These are phyloP conservation scores for Atta cephalotes DNA, from an alignment of 1,140 invertebrate species.

Conservation along the genomic window DNA sequence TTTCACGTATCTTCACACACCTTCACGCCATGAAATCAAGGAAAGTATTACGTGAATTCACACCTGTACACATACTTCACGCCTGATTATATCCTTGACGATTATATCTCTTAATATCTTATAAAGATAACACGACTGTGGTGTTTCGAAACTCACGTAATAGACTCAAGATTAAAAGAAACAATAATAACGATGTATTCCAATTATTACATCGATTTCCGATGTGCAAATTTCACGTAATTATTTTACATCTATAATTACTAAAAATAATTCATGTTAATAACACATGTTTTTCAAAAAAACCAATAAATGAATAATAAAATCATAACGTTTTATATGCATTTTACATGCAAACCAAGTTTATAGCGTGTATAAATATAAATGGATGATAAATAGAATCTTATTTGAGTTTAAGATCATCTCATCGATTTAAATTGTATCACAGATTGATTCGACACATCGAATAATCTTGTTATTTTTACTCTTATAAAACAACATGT, in stretches of 20 bases:
- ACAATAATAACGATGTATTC: background rate
- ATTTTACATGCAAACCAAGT: conserved; percentile 10
- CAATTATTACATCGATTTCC: background rate
- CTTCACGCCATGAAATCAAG: conserved; percentile 12
- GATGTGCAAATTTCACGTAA: background rate
- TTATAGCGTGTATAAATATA: background rate
- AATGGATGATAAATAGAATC: background rate
- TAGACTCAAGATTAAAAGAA: background rate
- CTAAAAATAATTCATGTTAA: background rate
- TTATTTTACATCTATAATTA: background rate
- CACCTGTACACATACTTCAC: background rate
- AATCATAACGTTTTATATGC: background rate
- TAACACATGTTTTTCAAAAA: background rate
- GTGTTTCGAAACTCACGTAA: background rate
- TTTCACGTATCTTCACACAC: background rate
- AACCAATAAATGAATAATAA: background rate
- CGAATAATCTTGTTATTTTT: conserved; percentile 19
- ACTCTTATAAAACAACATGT: conserved; percentile 30
- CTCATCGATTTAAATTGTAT: background rate
- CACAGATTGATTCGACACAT: background rate
- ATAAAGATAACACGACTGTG: background rate
- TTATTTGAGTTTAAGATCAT: conserved; percentile 7
- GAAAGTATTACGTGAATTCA: conserved; percentile 33
- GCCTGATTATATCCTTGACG: conserved; percentile 6
- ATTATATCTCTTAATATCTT: background rate